These are phyloP conservation scores for Enteromius unitaeniatus DNA, from an alignment of 2,797 vertebrate species.

Conservation along the genomic window DNA sequence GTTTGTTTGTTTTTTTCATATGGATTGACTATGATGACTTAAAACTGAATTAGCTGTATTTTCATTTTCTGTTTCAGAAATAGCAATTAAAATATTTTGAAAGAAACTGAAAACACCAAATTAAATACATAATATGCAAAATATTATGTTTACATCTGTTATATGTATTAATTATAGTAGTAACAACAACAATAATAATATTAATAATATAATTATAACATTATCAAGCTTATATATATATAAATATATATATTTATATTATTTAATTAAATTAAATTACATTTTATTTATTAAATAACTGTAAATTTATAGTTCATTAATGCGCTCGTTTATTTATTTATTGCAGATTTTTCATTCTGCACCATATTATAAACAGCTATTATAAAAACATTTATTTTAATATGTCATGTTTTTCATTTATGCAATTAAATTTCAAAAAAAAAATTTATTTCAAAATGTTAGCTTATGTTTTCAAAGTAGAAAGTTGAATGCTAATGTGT, in stretches of 20 bases:
- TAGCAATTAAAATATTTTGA: background rate
- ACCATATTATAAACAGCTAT: background rate
- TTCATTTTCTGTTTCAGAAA: background rate
- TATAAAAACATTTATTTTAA: background rate
- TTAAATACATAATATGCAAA: background rate
- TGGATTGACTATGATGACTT: background rate
- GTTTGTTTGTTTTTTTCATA: background rate
- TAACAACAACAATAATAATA: background rate
- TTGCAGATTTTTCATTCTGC: background rate
- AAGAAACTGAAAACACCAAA: background rate
- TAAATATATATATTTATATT: background rate
- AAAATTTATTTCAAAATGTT: background rate
- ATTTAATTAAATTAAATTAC: too few relatives aligned
- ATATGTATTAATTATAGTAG: background rate
- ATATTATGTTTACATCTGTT: background rate
- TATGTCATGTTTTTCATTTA: background rate
- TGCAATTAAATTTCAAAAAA: background rate
- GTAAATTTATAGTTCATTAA: background rate
- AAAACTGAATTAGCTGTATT: background rate
- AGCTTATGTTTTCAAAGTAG: background rate
- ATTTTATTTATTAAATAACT: background rate
- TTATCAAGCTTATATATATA: background rate
- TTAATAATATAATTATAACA: background rate
- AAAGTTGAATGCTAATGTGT: background rate
- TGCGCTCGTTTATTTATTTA: background rate